Percentiles rank a stretch among this genome's conserved stretches.
Conservation (phyloP, 2,113 vertebrate species). For the Colossoma macropomum region DNA sequence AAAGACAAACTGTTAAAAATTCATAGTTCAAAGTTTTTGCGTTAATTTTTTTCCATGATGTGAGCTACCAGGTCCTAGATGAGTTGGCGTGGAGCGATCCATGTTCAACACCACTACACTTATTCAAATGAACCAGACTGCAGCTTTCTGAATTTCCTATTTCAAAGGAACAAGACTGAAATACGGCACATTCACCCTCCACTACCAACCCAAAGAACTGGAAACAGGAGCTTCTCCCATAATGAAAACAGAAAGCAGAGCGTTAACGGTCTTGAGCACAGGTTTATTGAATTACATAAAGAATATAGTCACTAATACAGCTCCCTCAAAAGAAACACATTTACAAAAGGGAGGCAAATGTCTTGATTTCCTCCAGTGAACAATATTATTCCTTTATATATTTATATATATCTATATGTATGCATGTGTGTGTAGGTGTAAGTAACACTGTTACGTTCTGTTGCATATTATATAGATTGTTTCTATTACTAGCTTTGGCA, state of each 20-base stretch:
- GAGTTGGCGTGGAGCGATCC: no score
- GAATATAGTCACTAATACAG: constrained; percentile 91
- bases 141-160: no score
- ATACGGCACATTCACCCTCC: not conserved
- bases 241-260: not conserved
- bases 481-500: constrained; percentile 78
- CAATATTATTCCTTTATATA: constrained; percentile 75
- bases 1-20: no score
- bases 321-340: constrained; percentile 80
- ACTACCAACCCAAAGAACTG: not conserved
- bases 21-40: no score
- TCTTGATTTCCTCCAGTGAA: constrained; percentile 91
- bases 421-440: constrained; percentile 36
- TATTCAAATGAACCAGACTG: no score
- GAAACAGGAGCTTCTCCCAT: not conserved
- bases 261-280: constrained; percentile 56
- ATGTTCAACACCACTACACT: no score
- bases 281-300: constrained; percentile 80
- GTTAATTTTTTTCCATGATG: no score
- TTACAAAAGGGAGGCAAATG: constrained; percentile 48
- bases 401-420: constrained; percentile 45
- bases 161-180: no score
- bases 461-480: constrained; percentile 64
- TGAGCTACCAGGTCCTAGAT: no score
- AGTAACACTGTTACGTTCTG: constrained; percentile 79